Base-by-base conservation (phyloP, 2,113 vertebrate species). In the Tupaia chinensis region DNA sequence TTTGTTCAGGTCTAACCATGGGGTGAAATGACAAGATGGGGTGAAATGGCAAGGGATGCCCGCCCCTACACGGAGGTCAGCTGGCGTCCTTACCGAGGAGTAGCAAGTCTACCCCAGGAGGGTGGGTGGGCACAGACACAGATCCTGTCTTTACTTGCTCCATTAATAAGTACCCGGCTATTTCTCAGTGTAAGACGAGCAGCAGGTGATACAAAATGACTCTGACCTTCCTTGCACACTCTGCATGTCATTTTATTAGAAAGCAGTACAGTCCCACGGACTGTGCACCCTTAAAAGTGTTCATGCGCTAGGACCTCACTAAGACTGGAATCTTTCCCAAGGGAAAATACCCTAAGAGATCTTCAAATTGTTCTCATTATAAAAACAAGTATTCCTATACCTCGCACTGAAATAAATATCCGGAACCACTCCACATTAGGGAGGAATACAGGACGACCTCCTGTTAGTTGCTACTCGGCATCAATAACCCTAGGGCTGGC, bases 101-200 rank as follows among this genome's bases (percentile, higher is more conserved):
- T 14, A 1, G 15, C 19, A 29, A 9, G 60, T 53, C 1, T 0
- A 4, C 53, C 15, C 20, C 3, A 9, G 58, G n/a, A 73, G 9
- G 6, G 6, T 1, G 4, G 4, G 4, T 56, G 80, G 15, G 7
- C 9, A 2, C 9, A n/a, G 2, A 1, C 58, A 13, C 1, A 12
- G 73, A 11, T 1, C 6, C 34, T 79, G 32, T 19, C 32, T 70
- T 80, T n/a, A 58, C 12, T 14, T 77, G 73, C 27, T 77, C 61
- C 17, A 29, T 56, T 73, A 85, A 12, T 22, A 34, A 85, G 69
- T 4, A 54, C n/a, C 56, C 6, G 32, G 68, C 29, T 54, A 61
- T 54, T 25, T 25, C 14, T 32, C 25, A 29, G 53, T 3, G 54
- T 23, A 76, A 58, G 53, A 23, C 22, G 1, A 23, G 25, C 17